Conservation (phyloP, 1,140 invertebrate species). For the Thalassaphorura encarpata region DNA sequence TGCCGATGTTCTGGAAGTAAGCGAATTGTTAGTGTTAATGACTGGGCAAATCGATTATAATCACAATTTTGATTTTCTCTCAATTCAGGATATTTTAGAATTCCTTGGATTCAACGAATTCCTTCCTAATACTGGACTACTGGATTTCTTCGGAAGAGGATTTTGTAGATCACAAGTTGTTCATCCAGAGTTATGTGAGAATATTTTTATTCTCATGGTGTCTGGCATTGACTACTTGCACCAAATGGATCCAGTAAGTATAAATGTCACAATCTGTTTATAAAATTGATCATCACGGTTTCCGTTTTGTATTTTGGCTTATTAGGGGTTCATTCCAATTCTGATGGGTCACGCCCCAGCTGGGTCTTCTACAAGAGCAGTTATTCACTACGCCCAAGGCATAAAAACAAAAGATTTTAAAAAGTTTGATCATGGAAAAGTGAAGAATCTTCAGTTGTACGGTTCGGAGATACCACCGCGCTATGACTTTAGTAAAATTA, state of each 20-base stretch:
- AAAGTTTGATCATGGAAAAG: constrained; percentile 38
- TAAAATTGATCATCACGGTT: no score
- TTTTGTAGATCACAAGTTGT: constrained; percentile 41
- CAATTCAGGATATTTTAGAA: not conserved
- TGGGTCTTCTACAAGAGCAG: constrained; percentile 64
- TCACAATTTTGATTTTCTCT: constrained; percentile 31
- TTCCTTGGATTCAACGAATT: constrained; percentile 43
- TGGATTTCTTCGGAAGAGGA: constrained; percentile 40
- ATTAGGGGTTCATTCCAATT: no score
- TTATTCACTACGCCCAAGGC: constrained; percentile 63
- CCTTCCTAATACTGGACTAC: constrained; percentile 43
- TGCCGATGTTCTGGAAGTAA: not conserved
- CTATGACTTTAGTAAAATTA: constrained; percentile 49
- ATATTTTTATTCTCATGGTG: constrained; percentile 46
- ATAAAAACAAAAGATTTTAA: constrained; percentile 42
- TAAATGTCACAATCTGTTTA: no score
- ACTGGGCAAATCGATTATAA: not conserved
- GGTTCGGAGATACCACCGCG: constrained; percentile 45
- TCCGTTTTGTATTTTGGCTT: no score
- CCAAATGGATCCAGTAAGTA: constrained; percentile 52
- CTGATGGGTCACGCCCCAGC: constrained; percentile 46
- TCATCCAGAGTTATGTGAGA: constrained; percentile 43
- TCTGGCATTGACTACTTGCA: constrained; percentile 47
- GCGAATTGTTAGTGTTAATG: not conserved
- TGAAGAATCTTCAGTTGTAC: constrained; percentile 37